These are phyloP conservation scores for Camptogramma bilineatum DNA, from an alignment of 2,888 invertebrate species.

Conservation along the genomic window DNA sequence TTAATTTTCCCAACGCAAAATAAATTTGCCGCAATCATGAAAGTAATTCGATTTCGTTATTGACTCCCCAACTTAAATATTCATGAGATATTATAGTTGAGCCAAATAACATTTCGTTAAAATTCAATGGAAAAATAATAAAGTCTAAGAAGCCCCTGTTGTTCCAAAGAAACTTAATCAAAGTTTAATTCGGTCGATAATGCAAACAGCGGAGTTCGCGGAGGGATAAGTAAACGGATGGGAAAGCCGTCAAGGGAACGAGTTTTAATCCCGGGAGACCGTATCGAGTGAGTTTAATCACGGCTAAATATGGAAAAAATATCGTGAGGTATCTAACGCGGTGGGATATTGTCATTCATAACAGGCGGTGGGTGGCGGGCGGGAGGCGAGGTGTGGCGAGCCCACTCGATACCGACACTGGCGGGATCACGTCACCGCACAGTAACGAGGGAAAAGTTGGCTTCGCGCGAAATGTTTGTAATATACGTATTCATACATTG, in stretches of 20 bases:
- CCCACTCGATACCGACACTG: conserved; percentile 69
- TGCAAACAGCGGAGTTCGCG: conserved; percentile 76
- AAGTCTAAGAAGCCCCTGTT: conserved; percentile 52
- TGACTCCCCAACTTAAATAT: conserved; percentile 31
- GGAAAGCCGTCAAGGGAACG: conserved; percentile 72
- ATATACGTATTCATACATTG: conserved; percentile 44
- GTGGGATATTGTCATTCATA: conserved; percentile 84
- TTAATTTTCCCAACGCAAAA: conserved; percentile 22
- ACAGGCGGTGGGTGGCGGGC: conserved; percentile 55
- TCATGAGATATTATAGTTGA: conserved; percentile 38
- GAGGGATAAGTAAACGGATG: conserved; percentile 73
- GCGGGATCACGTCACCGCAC: conserved; percentile 68
- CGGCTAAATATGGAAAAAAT: conserved; percentile 82
- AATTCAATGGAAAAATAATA: conserved; percentile 45
- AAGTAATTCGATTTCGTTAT: conserved; percentile 38
- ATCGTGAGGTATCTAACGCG: conserved; percentile 74
- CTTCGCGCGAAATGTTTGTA: conserved; percentile 55
- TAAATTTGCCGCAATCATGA: conserved; percentile 19
- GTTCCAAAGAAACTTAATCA: conserved; percentile 70
- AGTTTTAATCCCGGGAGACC: conserved; percentile 71
- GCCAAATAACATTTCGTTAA: conserved; percentile 35
- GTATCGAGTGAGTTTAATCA: conserved; percentile 79
- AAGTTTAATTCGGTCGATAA: conserved; percentile 79
- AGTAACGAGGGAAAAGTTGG: conserved; percentile 63
- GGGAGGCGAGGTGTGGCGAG: conserved; percentile 45